Conservation (phyloP, 2,113 vertebrate species). For the Oryzias javanicus region DNA sequence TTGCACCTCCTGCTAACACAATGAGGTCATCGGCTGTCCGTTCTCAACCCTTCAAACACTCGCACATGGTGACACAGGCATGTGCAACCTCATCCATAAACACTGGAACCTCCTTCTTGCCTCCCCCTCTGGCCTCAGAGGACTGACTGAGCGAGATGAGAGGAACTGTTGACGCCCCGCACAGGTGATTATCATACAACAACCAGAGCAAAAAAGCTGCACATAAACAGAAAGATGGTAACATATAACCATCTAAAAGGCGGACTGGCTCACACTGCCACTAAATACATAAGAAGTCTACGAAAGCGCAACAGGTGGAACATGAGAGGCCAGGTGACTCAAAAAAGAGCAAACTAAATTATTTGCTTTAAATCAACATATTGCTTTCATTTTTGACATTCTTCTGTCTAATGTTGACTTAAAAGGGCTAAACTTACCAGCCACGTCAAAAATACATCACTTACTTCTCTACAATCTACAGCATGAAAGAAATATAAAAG, state of each 20-base stretch:
- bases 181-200: slow-evolving; percentile 19
- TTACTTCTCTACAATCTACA: slow-evolving; percentile 19
- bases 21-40: slow-evolving; percentile 32
- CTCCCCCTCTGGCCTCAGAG: slow-evolving; percentile 10
- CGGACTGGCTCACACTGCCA: neutral
- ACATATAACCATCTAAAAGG: slow-evolving; percentile 13
- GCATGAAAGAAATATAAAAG: slow-evolving; percentile 16
- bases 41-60: slow-evolving; percentile 34
- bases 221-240: slow-evolving; percentile 9
- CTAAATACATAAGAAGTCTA: slow-evolving; percentile 12
- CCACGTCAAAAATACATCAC: slow-evolving; percentile 8
- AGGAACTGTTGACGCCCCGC: slow-evolving; percentile 8
- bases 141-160: slow-evolving; percentile 17
- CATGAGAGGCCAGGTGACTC: slow-evolving; percentile 17
- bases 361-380: slow-evolving; percentile 36
- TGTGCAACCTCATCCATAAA: slow-evolving; percentile 44
- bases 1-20: slow-evolving; percentile 25
- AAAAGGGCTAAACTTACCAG: slow-evolving; percentile 38
- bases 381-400: slow-evolving; percentile 53
- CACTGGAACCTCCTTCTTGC: slow-evolving; percentile 10
- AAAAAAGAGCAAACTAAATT: slow-evolving; percentile 26
- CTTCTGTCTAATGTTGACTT: slow-evolving; percentile 3
- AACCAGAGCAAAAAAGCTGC: slow-evolving; percentile 6
- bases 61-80: slow-evolving; percentile 34
- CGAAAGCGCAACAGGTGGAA: slow-evolving; percentile 5